phyloP scores from a whole-genome alignment of 1,140 invertebrate species.

The Aphis gossypii region DNA sequence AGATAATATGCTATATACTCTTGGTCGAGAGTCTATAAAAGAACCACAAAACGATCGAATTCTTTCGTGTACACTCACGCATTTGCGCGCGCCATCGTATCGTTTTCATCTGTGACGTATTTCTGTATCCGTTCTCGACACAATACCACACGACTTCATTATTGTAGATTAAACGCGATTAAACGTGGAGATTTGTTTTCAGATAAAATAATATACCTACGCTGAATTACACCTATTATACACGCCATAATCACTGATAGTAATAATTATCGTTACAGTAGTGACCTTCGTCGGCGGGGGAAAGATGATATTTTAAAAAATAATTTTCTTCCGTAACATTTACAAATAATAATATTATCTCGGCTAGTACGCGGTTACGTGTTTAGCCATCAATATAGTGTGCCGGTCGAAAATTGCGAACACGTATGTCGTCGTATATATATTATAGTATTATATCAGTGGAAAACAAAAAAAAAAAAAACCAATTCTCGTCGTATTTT shows the following conservation, averaged over 20 bases:
- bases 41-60: background rate
- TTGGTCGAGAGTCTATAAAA: background rate
- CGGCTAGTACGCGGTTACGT: background rate
- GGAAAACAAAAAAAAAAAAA: background rate
- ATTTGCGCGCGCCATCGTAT: background rate
- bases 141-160: background rate
- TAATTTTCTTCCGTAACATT: background rate
- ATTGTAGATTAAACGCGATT: background rate
- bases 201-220: slow-evolving; percentile 26
- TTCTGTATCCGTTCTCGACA: background rate
- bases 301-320: slow-evolving; percentile 30
- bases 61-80: background rate
- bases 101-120: background rate
- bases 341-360: background rate
- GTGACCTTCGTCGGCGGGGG: background rate
- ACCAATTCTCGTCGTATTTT: background rate
- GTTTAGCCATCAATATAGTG: background rate
- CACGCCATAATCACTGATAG: background rate
- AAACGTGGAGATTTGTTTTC: background rate
- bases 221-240: slow-evolving; percentile 11
- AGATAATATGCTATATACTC: background rate
- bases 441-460: background rate
- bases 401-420: background rate
- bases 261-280: background rate
- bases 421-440: background rate